Base-by-base conservation (phyloP, 1,140 invertebrate genomes). In the Drosophila nigromelanica region DNA sequence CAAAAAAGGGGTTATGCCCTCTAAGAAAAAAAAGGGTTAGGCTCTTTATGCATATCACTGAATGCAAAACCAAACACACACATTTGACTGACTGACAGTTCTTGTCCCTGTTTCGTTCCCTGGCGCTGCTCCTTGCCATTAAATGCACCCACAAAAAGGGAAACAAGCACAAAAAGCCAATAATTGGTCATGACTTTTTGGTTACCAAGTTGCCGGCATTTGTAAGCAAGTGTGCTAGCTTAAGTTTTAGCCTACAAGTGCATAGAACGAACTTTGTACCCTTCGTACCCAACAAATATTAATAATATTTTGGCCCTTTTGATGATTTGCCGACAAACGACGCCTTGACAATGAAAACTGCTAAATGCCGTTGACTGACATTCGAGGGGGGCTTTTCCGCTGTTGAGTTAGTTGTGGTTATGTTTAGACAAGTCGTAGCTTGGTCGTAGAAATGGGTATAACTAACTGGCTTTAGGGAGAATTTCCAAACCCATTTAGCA, bases 181-280 rank as follows among this genome's bases (percentile, higher is more conserved):
- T 87, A 89, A 89, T 89, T 89, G 83, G 83, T 75, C 83, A 78
- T 89, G 83, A 89, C 79, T 89, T 89, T 89, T 82, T 75, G 83
- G 83, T 89, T 89, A 83, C 75, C 76, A 79, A 80, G 73, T 75
- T 70, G 59, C 59, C 37, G 45, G 39, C 37, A 56, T 24, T 21
- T 15, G 43, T 37, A n/a, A 55, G 47, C 11, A 6, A 48, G 47
- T 27, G 12, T 30, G 12, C 24, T 24, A n/a, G 39, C 12, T 40
- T 40, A 14, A 39, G 51, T 54, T 24, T n/a, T 42, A 21, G 40
- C 40, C 59, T 11, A 40, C 35, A 47, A 67, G 61, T 72, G 45
- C 61, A 51, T 76, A 37, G 50, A 59, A 35, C n/a, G 55, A 51
- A 14, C 47, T 68, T 59, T 69, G 62, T 61, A 68, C 63, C 72